These are phyloP conservation scores for Torymus tubicola DNA, from an alignment of 2,888 invertebrate genomes.

Conservation along the genomic window DNA sequence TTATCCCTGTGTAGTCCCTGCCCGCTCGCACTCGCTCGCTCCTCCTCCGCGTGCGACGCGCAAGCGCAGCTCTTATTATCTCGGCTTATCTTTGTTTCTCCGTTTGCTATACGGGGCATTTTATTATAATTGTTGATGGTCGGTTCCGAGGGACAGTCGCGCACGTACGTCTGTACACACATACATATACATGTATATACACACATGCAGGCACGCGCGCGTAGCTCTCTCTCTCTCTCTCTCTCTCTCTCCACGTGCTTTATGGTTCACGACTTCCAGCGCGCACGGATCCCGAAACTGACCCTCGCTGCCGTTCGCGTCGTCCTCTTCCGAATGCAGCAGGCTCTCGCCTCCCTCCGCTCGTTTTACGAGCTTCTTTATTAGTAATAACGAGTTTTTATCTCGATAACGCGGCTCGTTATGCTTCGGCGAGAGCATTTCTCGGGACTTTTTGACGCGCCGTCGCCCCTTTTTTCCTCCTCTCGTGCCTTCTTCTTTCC, in stretches of 20 bases:
- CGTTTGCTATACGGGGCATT: conserved; percentile 59
- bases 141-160: conserved; percentile 49
- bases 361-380: conserved; percentile 68
- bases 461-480: not conserved
- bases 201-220: too few relatives aligned
- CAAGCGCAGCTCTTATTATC: conserved; percentile 55
- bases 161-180: not conserved
- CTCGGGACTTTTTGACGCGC: conserved; percentile 51
- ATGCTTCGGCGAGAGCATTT: conserved; percentile 57
- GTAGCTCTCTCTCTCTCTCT: too few relatives aligned
- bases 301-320: conserved; percentile 20
- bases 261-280: conserved; percentile 35
- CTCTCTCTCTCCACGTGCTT: conserved; percentile 37
- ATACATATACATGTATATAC: too few relatives aligned
- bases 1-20: conserved; percentile 65
- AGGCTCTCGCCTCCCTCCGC: conserved; percentile 55
- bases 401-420: conserved; percentile 66
- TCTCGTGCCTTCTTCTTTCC: conserved; percentile 24
- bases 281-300: conserved; percentile 27
- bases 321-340: conserved; percentile 60
- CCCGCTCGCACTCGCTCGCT: conserved; percentile 15
- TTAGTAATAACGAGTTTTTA: conserved; percentile 69
- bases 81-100: conserved; percentile 59
- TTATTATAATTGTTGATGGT: conserved; percentile 73
- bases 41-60: not conserved